These are phyloP conservation scores for Limnodromus scolopaceus DNA, from an alignment of 2,797 vertebrate genomes.

Conservation along the genomic window DNA sequence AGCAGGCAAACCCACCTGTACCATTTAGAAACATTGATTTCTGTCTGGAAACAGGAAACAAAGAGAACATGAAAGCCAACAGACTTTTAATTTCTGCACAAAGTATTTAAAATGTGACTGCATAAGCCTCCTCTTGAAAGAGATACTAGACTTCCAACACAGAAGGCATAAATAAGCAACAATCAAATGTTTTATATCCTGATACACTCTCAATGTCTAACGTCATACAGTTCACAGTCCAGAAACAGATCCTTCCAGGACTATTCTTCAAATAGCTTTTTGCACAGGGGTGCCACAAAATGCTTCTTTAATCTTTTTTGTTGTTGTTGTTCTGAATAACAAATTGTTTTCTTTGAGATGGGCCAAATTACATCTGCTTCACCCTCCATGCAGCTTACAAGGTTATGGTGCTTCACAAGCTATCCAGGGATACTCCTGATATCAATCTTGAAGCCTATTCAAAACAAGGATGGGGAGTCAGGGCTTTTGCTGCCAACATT, in stretches of 20 bases:
- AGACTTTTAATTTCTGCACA: not conserved
- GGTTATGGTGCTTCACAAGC: slow-evolving; percentile 28
- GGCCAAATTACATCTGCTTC: slow-evolving; percentile 49
- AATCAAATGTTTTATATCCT: not conserved
- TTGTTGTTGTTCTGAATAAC: slow-evolving; percentile 56
- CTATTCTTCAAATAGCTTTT: not conserved
- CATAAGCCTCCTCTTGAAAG: not conserved
- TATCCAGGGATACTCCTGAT: slow-evolving; percentile 65
- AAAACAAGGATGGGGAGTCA: slow-evolving; percentile 65
- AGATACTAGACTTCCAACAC: not conserved
- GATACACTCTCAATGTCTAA: not conserved
- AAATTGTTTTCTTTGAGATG: slow-evolving; percentile 66
- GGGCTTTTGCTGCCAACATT: slow-evolving; percentile 72
- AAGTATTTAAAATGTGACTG: not conserved
- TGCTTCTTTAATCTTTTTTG: not conserved
- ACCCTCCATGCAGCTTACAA: not conserved
- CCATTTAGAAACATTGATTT: not conserved
- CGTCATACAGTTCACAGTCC: not conserved
- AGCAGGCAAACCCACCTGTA: not conserved
- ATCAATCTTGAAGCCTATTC: slow-evolving; percentile 75
- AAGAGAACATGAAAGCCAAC: not conserved
- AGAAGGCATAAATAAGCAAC: not conserved
- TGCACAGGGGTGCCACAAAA: not conserved
- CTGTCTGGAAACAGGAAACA: slow-evolving; percentile 4
- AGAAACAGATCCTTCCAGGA: not conserved